Conservation (phyloP, 2,888 invertebrate species). For the Drosophila phalerata region DNA sequence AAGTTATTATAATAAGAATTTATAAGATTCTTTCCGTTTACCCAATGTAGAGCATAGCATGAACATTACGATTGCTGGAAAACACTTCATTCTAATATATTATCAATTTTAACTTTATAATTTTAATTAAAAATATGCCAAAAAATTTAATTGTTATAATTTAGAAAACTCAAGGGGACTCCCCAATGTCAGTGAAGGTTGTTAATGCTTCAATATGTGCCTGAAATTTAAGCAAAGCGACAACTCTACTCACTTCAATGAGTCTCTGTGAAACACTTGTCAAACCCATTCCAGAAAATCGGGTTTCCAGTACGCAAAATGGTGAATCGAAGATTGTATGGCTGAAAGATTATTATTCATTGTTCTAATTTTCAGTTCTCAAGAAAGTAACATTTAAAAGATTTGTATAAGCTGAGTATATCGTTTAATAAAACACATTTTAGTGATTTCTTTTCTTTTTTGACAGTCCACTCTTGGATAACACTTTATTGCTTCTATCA, state of each 20-base stretch:
- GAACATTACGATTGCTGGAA: not conserved
- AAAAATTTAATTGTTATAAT: not conserved
- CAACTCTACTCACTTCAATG: not conserved
- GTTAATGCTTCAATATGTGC: not conserved
- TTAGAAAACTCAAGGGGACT: not conserved
- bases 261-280: not conserved
- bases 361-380: not conserved
- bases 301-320: not conserved
- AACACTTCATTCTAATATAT: not conserved
- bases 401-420: not conserved
- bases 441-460: conserved; percentile 27
- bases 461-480: conserved; percentile 79
- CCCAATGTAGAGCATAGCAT: not conserved
- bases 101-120: not conserved
- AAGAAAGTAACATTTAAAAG: not conserved
- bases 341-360: not conserved
- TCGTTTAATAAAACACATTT: not conserved
- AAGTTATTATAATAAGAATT: not conserved
- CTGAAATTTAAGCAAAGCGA: not conserved
- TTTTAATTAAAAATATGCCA: not conserved
- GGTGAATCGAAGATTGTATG: not conserved
- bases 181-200: not conserved
- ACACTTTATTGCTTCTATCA: conserved; percentile 76
- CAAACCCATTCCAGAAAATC: not conserved
- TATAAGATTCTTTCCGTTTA: not conserved